Evolutionary conservation across 2,888 invertebrate species (phyloP).

Genomic region (Salpingus planirostris): DNA sequence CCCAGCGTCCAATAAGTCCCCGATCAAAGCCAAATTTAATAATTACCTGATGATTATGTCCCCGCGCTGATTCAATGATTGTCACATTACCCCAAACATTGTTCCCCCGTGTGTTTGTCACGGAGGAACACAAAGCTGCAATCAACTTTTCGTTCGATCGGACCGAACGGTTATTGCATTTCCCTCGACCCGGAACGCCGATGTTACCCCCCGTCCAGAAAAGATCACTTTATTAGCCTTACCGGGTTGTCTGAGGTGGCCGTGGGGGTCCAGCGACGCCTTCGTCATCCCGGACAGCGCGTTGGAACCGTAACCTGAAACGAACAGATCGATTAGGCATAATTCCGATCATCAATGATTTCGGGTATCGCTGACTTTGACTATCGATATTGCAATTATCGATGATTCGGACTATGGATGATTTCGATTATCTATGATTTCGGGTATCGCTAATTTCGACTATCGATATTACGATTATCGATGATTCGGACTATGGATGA

Average conservation of each 20-base stretch:
- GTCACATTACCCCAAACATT: conserved; percentile 34
- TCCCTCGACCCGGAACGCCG: conserved; percentile 7
- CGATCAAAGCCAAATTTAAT: conserved; percentile 37
- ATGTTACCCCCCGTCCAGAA: background rate
- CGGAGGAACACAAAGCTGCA: conserved; percentile 21
- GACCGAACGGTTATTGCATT: conserved; percentile 11
- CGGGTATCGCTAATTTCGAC: no score
- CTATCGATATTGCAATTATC: no score
- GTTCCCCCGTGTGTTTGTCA: conserved; percentile 30
- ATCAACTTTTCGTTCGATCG: conserved; percentile 26
- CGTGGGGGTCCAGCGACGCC: conserved; percentile 77
- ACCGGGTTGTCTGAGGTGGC: conserved; percentile 87
- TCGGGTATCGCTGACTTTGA: no score
- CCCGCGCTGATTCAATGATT: conserved; percentile 35
- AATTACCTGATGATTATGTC: conserved; percentile 39
- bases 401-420: no score
- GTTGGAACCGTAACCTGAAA: conserved; percentile 81
- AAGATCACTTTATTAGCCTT: conserved; percentile 21
- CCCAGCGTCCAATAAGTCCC: conserved; percentile 27
- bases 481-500: no score
- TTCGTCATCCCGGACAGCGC: conserved; percentile 71
- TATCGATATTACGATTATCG: no score
- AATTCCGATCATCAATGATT: no score
- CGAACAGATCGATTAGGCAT: no score
- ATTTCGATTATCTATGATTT: no score